A percentile compares a stretch with the other conserved stretches of the same genome.
Evolutionary conservation across 2,797 vertebrate genomes (phyloP).

Genomic region (Labeo calbasu): DNA sequence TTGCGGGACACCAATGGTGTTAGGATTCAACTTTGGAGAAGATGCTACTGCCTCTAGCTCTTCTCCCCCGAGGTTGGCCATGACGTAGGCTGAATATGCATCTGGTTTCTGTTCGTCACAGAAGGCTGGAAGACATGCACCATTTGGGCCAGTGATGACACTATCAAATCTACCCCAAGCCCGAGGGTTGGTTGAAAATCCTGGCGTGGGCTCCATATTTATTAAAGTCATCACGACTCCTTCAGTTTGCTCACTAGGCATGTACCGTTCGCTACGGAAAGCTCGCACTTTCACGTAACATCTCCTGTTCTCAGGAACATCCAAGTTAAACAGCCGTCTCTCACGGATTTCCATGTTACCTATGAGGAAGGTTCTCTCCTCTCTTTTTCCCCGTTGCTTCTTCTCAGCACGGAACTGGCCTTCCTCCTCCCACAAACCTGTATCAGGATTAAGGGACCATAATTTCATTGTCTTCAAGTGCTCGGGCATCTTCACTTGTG

Average conservation of each 20-base stretch:
- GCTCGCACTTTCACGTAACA: constrained; percentile 94
- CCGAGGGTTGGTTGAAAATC: constrained; percentile 91
- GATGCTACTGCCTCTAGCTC: constrained; percentile 93
- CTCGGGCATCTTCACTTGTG: constrained; percentile 90
- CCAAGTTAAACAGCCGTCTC: constrained; percentile 93
- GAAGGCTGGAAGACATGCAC: constrained; percentile 94
- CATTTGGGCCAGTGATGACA: constrained; percentile 88
- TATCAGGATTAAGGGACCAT: constrained; percentile 96
- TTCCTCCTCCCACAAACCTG: constrained; percentile 97
- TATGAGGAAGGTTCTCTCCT: constrained; percentile 93
- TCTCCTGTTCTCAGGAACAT: constrained; percentile 93
- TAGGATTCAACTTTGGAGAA: constrained; percentile 90
- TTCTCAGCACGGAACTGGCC: constrained; percentile 85
- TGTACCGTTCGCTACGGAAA: constrained; percentile 92
- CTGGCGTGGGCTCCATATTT: constrained; percentile 91
- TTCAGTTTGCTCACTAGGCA: constrained; percentile 92
- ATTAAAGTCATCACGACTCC: constrained; percentile 93
- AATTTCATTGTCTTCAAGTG: constrained; percentile 92
- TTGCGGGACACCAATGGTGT: constrained; percentile 89
- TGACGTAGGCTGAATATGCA: constrained; percentile 90
- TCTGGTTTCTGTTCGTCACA: constrained; percentile 89
- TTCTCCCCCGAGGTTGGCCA: constrained; percentile 93
- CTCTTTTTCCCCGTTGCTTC: constrained; percentile 85
- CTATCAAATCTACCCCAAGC: constrained; percentile 98
- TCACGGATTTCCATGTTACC: constrained; percentile 99